phyloP scores from a whole-genome alignment of 37 sponge, comb jelly and placozoan genomes.

The Tethya wilhelma region DNA sequence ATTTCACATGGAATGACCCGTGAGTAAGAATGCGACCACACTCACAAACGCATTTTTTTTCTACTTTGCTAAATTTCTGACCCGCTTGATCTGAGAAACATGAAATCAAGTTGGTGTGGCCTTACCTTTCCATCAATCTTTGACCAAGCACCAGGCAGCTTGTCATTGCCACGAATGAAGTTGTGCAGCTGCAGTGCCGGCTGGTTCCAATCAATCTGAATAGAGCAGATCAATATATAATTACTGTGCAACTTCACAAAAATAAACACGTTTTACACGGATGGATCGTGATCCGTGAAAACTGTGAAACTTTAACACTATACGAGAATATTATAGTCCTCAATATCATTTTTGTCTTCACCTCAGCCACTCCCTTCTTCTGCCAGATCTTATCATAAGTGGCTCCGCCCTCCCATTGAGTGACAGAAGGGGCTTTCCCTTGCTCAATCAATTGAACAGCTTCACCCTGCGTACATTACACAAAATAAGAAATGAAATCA shows the following conservation, averaged over 20 bases:
- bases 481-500: background rate
- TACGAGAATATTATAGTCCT: background rate
- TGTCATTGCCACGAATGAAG: constrained; percentile 93
- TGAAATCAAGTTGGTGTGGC: no score
- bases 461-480: constrained; percentile 86
- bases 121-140: constrained; percentile 77
- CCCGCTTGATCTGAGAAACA: no score
- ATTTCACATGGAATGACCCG: no score
- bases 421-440: constrained; percentile 73
- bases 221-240: background rate
- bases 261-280: background rate
- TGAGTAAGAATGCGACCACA: no score
- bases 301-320: background rate
- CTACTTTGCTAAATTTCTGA: no score
- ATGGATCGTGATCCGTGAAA: background rate
- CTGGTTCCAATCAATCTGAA: constrained; percentile 80
- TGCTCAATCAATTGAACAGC: constrained; percentile 77
- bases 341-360: constrained; percentile 4
- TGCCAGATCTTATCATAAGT: constrained; percentile 94
- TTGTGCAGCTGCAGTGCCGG: constrained; percentile 85
- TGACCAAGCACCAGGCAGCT: constrained; percentile 94
- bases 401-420: constrained; percentile 90
- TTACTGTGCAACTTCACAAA: background rate
- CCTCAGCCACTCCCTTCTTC: constrained; percentile 81
- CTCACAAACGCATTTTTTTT: no score